These are phyloP conservation scores for Pristionchus maxplancki DNA, from an alignment of 2,888 invertebrate species.

Conservation along the genomic window DNA sequence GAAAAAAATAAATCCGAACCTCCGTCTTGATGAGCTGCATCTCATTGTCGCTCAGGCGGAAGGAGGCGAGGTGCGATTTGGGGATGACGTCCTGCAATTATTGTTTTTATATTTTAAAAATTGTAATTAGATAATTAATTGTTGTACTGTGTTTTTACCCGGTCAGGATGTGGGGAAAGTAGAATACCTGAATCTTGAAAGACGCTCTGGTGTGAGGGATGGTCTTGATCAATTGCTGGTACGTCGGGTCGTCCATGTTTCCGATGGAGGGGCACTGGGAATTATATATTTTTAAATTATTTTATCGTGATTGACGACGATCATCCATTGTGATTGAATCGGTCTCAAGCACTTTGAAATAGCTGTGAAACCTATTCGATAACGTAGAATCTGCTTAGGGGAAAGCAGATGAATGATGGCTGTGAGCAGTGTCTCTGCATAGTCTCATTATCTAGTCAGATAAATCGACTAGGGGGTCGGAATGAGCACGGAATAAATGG, in stretches of 20 bases:
- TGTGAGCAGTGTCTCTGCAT: not conserved
- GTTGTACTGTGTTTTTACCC: too few relatives aligned
- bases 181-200: conserved; percentile 76
- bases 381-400: not conserved
- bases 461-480: too few relatives aligned
- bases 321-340: not conserved
- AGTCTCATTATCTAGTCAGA: not conserved
- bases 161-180: too few relatives aligned
- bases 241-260: not conserved
- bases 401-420: not conserved
- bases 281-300: too few relatives aligned
- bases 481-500: conserved; percentile 34
- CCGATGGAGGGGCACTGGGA: conserved; percentile 60
- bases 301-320: too few relatives aligned
- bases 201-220: conserved; percentile 76
- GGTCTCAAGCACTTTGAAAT: not conserved
- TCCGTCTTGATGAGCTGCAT: conserved; percentile 75
- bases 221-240: conserved; percentile 61
- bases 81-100: conserved; percentile 72
- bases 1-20: not conserved
- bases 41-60: conserved; percentile 71
- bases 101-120: not conserved
- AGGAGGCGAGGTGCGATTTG: conserved; percentile 73
- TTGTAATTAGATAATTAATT: too few relatives aligned
- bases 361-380: not conserved